Evolutionary conservation across 2,113 vertebrate genomes (phyloP), one percentile per base, ranked within the genome.

Genomic region (Hystrix cristata): DNA sequence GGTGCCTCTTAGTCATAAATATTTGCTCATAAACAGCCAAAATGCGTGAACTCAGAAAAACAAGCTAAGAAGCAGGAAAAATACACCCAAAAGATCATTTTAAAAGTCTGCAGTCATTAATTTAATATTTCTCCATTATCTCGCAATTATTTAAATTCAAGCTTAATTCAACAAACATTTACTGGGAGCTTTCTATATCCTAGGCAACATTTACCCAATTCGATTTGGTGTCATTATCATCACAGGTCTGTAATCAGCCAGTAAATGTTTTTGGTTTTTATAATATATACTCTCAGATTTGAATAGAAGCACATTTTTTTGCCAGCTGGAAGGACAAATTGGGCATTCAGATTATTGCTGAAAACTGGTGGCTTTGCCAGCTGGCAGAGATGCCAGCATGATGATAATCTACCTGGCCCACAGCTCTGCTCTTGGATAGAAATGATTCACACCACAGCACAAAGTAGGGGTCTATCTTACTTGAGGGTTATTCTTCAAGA

Each of bases 271-370:
- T 59, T 83, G 79, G 5, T 69, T 89, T 94, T 79, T 60, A 91
- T 82, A 92, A 91, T 79, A 92, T 34, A 65, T 29, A 46, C n/a
- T 60, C 74, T 83, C 74, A 79, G 79, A 69, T 87, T 94, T 48
- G 23, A 94, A 69, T 76, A 84, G 87, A 82, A 79, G 51, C 23
- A 21, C 29, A 74, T 86, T 93, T 76, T 93, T 76, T 91, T 78
- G 71, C 82, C 48, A 82, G 53, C 31, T 93, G 16, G 46, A 21
- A 95, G 31, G 16, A 57, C 38, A 85, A 84, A 46, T 3, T 60
- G 12, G 76, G 85, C 71, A 87, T 87, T 79, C 18, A 43, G 14
- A 84, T 74, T 87, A 38, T 38, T 38, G 2, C 38, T 38, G 38
- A 84, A 43, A 80, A 53, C 1, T 5, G 19, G 31, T 59, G 23